Evolutionary conservation across 2,797 vertebrate species (phyloP), one percentile per base, ranked within the genome.

Genomic region (Tangara arthus): DNA sequence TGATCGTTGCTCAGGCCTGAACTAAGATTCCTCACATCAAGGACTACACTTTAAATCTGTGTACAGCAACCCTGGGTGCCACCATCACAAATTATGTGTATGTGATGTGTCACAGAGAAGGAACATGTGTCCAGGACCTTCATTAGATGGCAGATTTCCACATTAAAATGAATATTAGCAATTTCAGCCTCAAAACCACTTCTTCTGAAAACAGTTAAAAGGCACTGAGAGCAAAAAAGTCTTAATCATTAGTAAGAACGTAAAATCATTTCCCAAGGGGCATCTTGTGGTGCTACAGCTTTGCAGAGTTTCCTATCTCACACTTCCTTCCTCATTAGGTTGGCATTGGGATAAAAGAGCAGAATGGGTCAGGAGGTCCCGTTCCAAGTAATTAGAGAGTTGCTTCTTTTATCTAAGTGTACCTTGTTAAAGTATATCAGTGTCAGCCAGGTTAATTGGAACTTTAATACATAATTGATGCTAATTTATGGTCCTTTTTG

Each of bases 381-480:
- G 52, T 97, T 97, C 97, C 97, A 97, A 98, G 98, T 98, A 98
- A 98, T 98, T 98, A 98, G 98, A 98, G 98, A 98, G 98, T 98
- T 97, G 96, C 96, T 98, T 97, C 97, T 98, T 98, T 98, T 98
- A 98, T 98, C 97, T 98, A 98, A 98, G 97, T 95, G 97, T 98
- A 97, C 97, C 98, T 98, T 98, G 98, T 97, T 98, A 97, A 97
- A 98, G 98, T 98, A 98, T 98, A 98, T 98, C 98, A 97, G 97
- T 98, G 98, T 98, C 98, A 98, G 98, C 97, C 96, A 97, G 98
- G 98, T 98, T 98, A 98, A 98, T 98, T 98, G 98, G 98, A 98
- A 97, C 97, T 98, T 98, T 98, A 98, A 98, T 98, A 96, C 97
- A 98, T 98, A 98, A 98, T 98, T 98, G 97, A 98, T 98, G 98